phyloP scores from a whole-genome alignment of 2,797 vertebrate species.

The Erethizon dorsatum region DNA sequence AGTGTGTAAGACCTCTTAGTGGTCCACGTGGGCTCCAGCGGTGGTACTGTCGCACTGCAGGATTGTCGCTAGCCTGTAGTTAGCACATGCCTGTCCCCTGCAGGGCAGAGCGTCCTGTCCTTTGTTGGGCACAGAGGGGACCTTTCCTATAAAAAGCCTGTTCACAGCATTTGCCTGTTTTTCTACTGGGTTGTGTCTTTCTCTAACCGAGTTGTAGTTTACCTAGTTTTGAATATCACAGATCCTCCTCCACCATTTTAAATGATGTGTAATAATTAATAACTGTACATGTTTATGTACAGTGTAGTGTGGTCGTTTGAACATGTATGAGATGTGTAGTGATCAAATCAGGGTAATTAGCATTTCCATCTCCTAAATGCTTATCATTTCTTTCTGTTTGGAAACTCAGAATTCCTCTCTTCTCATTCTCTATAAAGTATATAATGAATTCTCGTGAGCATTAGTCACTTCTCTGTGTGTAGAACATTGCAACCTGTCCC shows the following conservation, averaged over 20 bases:
- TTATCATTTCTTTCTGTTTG: neutral
- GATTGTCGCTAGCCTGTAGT: neutral
- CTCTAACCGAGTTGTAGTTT: constrained; percentile 24
- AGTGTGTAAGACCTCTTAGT: neutral
- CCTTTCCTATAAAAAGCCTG: neutral
- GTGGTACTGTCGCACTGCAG: neutral
- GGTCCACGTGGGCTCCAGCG: neutral
- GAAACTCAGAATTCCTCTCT: neutral
- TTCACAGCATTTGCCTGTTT: constrained; percentile 17
- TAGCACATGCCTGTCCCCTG: neutral
- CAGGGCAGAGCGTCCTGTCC: neutral
- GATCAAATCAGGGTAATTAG: neutral
- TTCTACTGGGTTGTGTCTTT: neutral
- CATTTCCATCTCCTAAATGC: neutral
- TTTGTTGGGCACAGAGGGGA: neutral
- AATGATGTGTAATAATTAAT: neutral
- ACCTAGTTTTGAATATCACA: neutral
- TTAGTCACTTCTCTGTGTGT: neutral
- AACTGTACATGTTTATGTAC: neutral
- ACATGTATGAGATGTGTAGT: neutral
- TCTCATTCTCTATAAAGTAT: neutral
- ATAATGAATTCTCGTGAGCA: neutral
- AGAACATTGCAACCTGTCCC: no score
- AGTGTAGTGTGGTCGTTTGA: neutral
- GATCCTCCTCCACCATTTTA: neutral